Percentiles rank a stretch among this genome's conserved stretches.
Conservation (phyloP, 2,113 vertebrate genomes). For the Thermophis baileyi region DNA sequence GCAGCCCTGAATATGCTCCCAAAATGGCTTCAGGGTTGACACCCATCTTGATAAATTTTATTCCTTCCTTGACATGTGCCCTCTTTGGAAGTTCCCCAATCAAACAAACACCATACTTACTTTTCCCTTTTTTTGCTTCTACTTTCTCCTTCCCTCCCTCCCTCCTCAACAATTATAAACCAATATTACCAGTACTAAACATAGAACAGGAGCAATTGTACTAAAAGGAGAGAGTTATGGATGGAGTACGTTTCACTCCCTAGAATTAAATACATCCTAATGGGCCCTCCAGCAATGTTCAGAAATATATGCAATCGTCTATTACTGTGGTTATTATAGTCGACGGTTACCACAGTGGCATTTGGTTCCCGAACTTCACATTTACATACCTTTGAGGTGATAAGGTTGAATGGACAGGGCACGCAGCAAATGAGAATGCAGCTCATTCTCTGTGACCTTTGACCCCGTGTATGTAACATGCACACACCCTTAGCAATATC, state of each 20-base stretch:
- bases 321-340: background rate
- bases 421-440: background rate
- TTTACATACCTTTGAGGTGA: background rate
- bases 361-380: background rate
- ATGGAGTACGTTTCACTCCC: background rate
- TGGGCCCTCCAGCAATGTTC: background rate
- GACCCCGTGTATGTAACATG: slow-evolving; percentile 27
- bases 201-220: background rate
- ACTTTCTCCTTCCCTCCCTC: background rate
- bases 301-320: background rate
- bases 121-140: background rate
- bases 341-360: background rate
- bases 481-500: slow-evolving; percentile 42
- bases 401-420: background rate
- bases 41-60: background rate
- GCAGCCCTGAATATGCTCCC: no score
- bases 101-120: background rate
- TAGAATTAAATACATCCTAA: background rate
- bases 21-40: no score
- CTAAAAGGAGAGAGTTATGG: background rate
- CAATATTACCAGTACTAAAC: background rate
- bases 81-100: background rate
- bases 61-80: background rate
- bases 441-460: background rate
- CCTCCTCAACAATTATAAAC: background rate